phyloP scores from a whole-genome alignment of 1,140 invertebrate species.

The Mesaphorura yosii region DNA sequence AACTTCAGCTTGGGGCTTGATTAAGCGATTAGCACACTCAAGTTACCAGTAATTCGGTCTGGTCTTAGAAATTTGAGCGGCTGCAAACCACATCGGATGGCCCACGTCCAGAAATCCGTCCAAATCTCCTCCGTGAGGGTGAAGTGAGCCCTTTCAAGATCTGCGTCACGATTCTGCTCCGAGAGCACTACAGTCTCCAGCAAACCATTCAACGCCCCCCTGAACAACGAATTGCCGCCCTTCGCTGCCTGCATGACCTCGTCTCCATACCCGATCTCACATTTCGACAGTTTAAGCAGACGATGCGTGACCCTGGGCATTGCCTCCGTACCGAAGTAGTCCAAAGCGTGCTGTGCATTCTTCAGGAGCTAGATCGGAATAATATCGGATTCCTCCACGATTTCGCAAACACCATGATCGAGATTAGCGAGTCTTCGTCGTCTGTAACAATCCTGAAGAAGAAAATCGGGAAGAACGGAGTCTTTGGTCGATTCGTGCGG shows the following conservation, averaged over 20 bases:
- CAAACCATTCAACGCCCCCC: not conserved
- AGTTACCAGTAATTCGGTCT: too few relatives aligned
- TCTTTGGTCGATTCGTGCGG: conserved; percentile 24
- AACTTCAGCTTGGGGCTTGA: too few relatives aligned
- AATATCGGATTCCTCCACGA: conserved; percentile 27
- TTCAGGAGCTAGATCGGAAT: conserved; percentile 19
- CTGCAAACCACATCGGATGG: too few relatives aligned
- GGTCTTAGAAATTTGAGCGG: too few relatives aligned
- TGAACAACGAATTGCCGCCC: not conserved
- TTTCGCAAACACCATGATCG: conserved; percentile 22
- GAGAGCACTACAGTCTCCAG: not conserved
- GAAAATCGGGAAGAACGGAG: conserved; percentile 21
- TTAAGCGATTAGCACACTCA: too few relatives aligned
- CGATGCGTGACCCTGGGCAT: conserved; percentile 14
- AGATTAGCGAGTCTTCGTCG: conserved; percentile 12
- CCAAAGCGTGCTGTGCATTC: conserved; percentile 18
- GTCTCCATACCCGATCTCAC: conserved; percentile 5
- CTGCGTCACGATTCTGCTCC: not conserved
- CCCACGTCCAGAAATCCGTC: not conserved
- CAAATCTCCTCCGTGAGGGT: not conserved
- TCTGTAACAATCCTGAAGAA: conserved; percentile 21
- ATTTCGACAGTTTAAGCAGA: conserved; percentile 13
- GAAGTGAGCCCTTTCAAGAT: not conserved
- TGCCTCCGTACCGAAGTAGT: conserved; percentile 19
- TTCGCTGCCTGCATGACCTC: not conserved